These are phyloP conservation scores for Parnassius glacialis DNA, from an alignment of 2,888 invertebrate species.

Conservation along the genomic window DNA sequence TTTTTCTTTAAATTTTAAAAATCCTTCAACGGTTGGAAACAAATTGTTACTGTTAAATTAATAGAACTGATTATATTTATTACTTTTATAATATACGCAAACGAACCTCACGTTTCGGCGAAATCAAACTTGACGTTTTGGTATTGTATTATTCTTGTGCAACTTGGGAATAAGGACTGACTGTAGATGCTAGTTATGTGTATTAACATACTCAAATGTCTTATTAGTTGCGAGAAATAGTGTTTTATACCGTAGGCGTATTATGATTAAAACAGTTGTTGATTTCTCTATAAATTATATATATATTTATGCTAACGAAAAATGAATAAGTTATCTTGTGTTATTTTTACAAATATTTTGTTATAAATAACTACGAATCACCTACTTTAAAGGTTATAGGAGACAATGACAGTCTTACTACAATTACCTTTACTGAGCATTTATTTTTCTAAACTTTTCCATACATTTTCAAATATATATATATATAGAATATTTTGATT, in stretches of 20 bases:
- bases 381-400: too few relatives aligned
- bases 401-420: too few relatives aligned
- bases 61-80: slow-evolving; percentile 49
- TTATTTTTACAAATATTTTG: slow-evolving; percentile 3
- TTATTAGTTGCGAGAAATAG: slow-evolving; percentile 48
- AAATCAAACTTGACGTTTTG: slow-evolving; percentile 51
- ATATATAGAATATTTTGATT: too few relatives aligned
- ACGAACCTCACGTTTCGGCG: slow-evolving; percentile 52
- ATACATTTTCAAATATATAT: too few relatives aligned
- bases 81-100: slow-evolving; percentile 70
- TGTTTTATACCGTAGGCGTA: slow-evolving; percentile 44
- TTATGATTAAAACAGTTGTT: slow-evolving; percentile 23
- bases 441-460: too few relatives aligned
- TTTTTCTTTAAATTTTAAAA: slow-evolving; percentile 51
- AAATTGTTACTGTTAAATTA: slow-evolving; percentile 74
- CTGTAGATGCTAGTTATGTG: slow-evolving; percentile 58
- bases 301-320: slow-evolving; percentile 1
- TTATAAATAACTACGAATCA: too few relatives aligned
- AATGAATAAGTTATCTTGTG: too few relatives aligned
- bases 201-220: slow-evolving; percentile 46
- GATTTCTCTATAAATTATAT: slow-evolving; percentile 20
- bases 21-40: slow-evolving; percentile 65
- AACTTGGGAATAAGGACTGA: slow-evolving; percentile 72
- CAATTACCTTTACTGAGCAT: too few relatives aligned
- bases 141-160: slow-evolving; percentile 60